A percentile compares a stretch with the other conserved stretches of the same genome.
Conservation (phyloP, 2,113 vertebrate species). For the Pygoscelis adeliae region DNA sequence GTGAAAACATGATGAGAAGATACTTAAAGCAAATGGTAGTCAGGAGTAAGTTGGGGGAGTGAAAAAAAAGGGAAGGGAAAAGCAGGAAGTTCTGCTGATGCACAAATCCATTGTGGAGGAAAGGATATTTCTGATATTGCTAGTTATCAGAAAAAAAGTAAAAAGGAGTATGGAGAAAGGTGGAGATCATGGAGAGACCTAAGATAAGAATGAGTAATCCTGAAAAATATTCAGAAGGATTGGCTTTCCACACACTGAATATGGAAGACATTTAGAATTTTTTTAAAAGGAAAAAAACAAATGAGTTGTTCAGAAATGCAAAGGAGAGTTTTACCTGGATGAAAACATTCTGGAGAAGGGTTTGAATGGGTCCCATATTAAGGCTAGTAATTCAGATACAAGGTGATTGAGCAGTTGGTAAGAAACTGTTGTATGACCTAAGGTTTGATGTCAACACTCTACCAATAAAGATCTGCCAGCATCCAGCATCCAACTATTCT, state of each 20-base stretch:
- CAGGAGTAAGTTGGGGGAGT: rapidly evolving
- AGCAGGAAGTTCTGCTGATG: background rate
- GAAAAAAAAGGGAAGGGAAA: background rate
- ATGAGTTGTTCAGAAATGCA: background rate
- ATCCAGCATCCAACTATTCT: background rate
- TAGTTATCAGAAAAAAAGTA: background rate
- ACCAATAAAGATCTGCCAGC: background rate
- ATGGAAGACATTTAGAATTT: background rate
- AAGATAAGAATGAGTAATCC: background rate
- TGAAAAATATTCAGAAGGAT: background rate
- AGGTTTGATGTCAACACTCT: background rate
- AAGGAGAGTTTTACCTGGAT: background rate
- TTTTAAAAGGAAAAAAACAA: background rate
- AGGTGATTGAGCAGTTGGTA: background rate
- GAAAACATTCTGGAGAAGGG: background rate
- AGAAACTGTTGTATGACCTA: background rate
- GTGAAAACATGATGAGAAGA: background rate
- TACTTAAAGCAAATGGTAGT: background rate
- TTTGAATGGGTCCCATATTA: background rate
- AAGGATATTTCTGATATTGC: background rate
- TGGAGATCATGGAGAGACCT: background rate
- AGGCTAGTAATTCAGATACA: background rate
- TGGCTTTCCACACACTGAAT: background rate
- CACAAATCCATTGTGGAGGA: background rate
- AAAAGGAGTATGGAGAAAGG: background rate